Evolutionary conservation across 2,113 vertebrate genomes (phyloP).

Genomic region (Gila orcuttii): DNA sequence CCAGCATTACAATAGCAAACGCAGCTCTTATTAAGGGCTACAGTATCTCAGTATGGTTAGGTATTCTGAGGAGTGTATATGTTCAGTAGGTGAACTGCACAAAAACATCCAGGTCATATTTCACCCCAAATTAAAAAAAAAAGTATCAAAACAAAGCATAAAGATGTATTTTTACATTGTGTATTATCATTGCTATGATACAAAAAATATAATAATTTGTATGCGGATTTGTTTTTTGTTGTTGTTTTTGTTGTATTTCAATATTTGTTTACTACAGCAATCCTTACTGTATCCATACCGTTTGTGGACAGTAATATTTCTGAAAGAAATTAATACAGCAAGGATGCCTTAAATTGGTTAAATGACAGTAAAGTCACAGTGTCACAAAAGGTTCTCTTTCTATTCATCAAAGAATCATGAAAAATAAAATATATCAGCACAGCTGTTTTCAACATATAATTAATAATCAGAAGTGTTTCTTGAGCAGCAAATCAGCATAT

Average conservation of each 20-base stretch:
- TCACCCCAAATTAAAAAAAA: not conserved
- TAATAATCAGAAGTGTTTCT: not conserved
- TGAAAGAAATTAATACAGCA: not conserved
- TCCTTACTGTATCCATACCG: no score
- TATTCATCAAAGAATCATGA: not conserved
- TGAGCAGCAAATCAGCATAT: not conserved
- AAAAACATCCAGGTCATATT: not conserved
- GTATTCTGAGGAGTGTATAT: not conserved
- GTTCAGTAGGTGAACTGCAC: not conserved
- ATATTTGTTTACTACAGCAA: not conserved
- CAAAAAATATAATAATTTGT: not conserved
- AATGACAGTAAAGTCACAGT: not conserved
- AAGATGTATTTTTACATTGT: not conserved
- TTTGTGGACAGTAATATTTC: no score
- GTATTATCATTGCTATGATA: not conserved
- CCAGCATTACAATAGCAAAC: slow-evolving; percentile 21
- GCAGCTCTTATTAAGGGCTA: not conserved
- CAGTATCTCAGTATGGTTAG: not conserved
- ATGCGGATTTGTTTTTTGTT: not conserved
- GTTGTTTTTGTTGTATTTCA: no score
- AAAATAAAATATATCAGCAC: not conserved
- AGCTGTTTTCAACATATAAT: not conserved
- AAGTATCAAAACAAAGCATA: not conserved
- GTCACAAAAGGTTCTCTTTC: not conserved
- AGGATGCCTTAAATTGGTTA: not conserved